These are phyloP conservation scores for Drosophila nasuta DNA, from an alignment of 1,140 invertebrate genomes.

Conservation along the genomic window DNA sequence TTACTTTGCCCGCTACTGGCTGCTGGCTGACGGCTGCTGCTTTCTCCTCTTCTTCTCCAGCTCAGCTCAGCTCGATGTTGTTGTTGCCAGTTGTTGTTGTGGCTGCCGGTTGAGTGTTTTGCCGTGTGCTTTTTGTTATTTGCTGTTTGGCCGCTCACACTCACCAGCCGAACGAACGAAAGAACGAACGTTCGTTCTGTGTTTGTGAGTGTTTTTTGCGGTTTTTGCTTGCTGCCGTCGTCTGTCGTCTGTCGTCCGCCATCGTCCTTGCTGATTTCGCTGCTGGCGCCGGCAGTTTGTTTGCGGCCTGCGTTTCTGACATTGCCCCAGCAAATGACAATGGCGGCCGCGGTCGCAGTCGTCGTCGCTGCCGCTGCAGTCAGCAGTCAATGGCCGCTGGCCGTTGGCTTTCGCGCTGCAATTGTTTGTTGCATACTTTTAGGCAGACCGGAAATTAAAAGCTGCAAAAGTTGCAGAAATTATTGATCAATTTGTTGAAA, in stretches of 20 bases:
- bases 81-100: constrained; percentile 39
- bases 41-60: constrained; percentile 20
- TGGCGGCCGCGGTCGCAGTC: constrained; percentile 42
- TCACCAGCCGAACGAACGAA: constrained; percentile 43
- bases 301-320: constrained; percentile 70
- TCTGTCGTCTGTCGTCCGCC: constrained; percentile 7
- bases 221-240: constrained; percentile 45
- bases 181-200: constrained; percentile 7
- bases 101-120: constrained; percentile 67
- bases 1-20: constrained; percentile 68
- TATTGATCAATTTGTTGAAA: constrained; percentile 69
- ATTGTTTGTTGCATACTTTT: constrained; percentile 46
- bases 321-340: constrained; percentile 79
- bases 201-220: constrained; percentile 52
- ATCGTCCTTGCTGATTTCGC: constrained; percentile 21
- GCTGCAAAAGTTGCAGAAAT: constrained; percentile 57
- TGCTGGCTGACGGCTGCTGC: constrained; percentile 54
- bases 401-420: constrained; percentile 28
- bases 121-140: constrained; percentile 81
- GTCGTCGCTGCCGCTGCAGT: constrained; percentile 8
- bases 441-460: constrained; percentile 70
- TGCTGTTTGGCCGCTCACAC: constrained; percentile 74
- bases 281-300: constrained; percentile 53
- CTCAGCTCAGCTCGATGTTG: constrained; percentile 14
- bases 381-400: constrained; percentile 61